phyloP scores from a whole-genome alignment of 2,888 invertebrate genomes.

The Acrobasis consociella region DNA sequence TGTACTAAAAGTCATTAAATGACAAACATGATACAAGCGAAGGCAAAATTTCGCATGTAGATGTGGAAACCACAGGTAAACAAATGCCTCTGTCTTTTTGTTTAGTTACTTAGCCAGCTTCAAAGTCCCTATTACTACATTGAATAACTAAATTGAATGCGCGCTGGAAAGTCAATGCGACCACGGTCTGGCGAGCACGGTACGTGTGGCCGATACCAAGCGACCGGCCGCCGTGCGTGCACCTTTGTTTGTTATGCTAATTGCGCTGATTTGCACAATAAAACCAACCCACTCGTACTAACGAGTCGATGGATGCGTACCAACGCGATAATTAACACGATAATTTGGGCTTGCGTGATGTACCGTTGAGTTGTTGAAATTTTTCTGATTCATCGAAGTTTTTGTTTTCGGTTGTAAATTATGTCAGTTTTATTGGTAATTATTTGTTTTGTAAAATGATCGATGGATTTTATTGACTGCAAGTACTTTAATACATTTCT shows the following conservation, averaged over 20 bases:
- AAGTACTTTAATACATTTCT: too few relatives aligned
- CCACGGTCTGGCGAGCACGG: slow-evolving; percentile 71
- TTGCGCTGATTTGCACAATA: slow-evolving; percentile 76
- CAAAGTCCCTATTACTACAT: slow-evolving; percentile 20
- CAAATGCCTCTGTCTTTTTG: neutral
- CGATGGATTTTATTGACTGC: too few relatives aligned
- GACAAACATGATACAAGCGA: too few relatives aligned
- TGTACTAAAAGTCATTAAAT: too few relatives aligned
- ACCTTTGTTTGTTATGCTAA: slow-evolving; percentile 71
- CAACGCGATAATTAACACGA: slow-evolving; percentile 22
- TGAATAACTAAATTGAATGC: slow-evolving; percentile 23
- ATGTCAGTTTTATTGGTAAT: too few relatives aligned
- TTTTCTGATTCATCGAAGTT: slow-evolving; percentile 12
- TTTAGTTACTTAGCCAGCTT: slow-evolving; percentile 13
- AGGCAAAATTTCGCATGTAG: neutral
- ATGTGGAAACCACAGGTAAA: neutral
- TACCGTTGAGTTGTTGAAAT: slow-evolving; percentile 26
- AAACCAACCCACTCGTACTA: slow-evolving; percentile 60
- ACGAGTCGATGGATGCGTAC: slow-evolving; percentile 42
- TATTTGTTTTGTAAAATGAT: too few relatives aligned
- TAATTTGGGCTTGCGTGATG: slow-evolving; percentile 25
- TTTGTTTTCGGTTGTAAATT: neutral
- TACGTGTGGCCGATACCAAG: slow-evolving; percentile 72
- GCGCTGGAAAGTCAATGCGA: slow-evolving; percentile 49
- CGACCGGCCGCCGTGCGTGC: slow-evolving; percentile 46